phyloP scores from a whole-genome alignment of 2,797 vertebrate species.

The Sebastes reedi region DNA sequence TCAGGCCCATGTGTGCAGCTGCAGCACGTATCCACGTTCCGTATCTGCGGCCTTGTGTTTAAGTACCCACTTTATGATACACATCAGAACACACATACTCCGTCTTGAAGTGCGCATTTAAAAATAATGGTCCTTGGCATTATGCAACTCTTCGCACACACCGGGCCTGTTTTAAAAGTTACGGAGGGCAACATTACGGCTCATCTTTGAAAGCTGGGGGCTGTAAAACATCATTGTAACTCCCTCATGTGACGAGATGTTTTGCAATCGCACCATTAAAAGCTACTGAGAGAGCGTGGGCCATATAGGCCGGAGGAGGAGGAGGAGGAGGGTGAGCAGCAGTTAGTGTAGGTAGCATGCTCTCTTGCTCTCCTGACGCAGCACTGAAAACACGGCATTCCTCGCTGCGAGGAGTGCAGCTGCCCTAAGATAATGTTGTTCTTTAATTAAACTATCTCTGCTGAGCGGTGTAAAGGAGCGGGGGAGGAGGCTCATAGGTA shows the following conservation, averaged over 20 bases:
- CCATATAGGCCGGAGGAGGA: conserved; percentile 15
- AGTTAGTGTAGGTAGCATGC: not conserved
- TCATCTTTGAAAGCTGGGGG: conserved; percentile 67
- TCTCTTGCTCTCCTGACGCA: conserved; percentile 50
- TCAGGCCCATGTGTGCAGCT: not conserved
- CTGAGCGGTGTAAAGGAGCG: conserved; percentile 32
- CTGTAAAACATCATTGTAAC: conserved; percentile 73
- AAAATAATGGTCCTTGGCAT: conserved; percentile 61
- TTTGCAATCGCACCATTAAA: conserved; percentile 72
- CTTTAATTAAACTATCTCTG: conserved; percentile 83
- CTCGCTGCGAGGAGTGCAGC: conserved; percentile 56
- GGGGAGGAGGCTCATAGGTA: conserved; percentile 31
- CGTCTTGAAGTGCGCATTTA: conserved; percentile 59
- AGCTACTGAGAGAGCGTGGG: conserved; percentile 42
- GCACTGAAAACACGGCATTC: conserved; percentile 58
- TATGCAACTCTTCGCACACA: conserved; percentile 69
- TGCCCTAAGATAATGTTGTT: conserved; percentile 81
- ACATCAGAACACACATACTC: conserved; percentile 40
- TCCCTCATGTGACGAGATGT: conserved; percentile 72
- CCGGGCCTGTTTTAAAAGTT: conserved; percentile 66
- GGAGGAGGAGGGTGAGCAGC: conserved; percentile 30
- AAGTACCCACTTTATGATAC: conserved; percentile 63
- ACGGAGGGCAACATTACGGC: conserved; percentile 65
- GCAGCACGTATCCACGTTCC: conserved; percentile 11
- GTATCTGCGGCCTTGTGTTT: conserved; percentile 50